Percentiles rank a stretch among this genome's conserved stretches.
These are phyloP conservation scores for Bursaphelenchus mucronatus DNA, from an alignment of 1,140 invertebrate genomes.

Conservation along the genomic window DNA sequence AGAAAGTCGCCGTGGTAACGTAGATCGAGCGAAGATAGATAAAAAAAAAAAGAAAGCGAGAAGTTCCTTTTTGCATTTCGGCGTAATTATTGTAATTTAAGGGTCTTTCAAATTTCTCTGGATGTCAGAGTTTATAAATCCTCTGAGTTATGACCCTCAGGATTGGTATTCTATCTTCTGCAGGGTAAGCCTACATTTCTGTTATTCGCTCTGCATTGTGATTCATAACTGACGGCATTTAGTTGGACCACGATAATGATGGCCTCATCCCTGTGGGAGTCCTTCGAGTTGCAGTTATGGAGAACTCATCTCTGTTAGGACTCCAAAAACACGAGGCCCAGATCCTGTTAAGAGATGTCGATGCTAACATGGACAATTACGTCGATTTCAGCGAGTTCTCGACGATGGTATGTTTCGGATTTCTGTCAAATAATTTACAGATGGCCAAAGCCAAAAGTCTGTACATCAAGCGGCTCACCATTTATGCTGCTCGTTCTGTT, in stretches of 20 bases:
- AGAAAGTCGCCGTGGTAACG: too few relatives aligned
- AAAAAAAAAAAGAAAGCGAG: too few relatives aligned
- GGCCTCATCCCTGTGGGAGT: conserved; percentile 30
- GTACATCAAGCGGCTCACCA: conserved; percentile 32
- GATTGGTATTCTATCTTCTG: conserved; percentile 23
- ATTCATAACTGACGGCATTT: conserved; percentile 13
- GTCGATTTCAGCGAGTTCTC: conserved; percentile 47
- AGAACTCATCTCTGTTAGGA: conserved; percentile 27
- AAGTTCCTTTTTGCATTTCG: neutral
- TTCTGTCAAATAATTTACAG: conserved; percentile 7
- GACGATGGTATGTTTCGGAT: conserved; percentile 27
- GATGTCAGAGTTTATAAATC: neutral
- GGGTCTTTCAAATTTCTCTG: neutral
- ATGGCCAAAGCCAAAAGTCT: conserved; percentile 43
- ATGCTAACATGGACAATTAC: conserved; percentile 33
- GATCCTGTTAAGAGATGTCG: conserved; percentile 29
- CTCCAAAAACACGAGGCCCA: conserved; percentile 31
- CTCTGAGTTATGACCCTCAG: conserved; percentile 6
- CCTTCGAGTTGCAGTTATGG: conserved; percentile 26
- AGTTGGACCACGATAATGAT: conserved; percentile 45
- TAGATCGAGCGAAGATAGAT: too few relatives aligned
- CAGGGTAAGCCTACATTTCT: neutral
- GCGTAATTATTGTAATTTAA: neutral
- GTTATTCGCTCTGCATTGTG: neutral
- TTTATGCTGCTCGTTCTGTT: conserved; percentile 43